Evolutionary conservation across 1,140 invertebrate genomes (phyloP), one percentile per base, ranked within the genome.

Genomic region (Glomeris maerens): DNA sequence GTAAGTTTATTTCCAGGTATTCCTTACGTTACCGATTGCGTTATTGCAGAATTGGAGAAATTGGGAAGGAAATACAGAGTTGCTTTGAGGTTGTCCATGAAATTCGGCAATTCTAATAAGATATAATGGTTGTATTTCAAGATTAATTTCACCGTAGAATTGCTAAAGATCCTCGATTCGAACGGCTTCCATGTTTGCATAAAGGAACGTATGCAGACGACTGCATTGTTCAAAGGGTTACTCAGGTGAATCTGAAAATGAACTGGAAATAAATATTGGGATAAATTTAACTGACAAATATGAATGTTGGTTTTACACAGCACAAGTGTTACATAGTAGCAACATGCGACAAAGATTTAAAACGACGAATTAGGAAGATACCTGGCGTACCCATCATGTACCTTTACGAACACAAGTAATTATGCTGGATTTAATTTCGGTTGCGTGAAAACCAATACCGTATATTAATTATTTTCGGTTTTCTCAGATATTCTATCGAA

Each of bases 301-400:
- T 22, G 17, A 22, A 42, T 45, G 31, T 49, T 57, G 49, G 47
- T 64, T 55, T 55, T 63, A 74, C 75, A 51, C 64, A 98, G 78
- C 93, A 98, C 65, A 98, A 98, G 66, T 98, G 94, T 72, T 99
- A 97, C 65, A 98, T 99, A 59, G 93, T 99, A 17, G 96, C 91
- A 4, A 98, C 96, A 2, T 97, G 96, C 73, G 96, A 99, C 70
- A 94, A 89, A 66, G 95, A 97, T 71, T 72, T 99, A 26, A 96
- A 95, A 66, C 74, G 88, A 62, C 77, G 95, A 64, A 93, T 99
- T 50, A 72, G 96, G 49, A 98, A 99, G 73, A 92, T 99, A 62
- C 92, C 95, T 1, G 96, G 96, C 44, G 93, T 99, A 1, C 96
- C 96, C 0, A 96, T 99, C 47, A 96, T 99, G 92, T 97, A 84